Percentiles rank a stretch among this genome's conserved stretches.
phyloP scores from a whole-genome alignment of 64 coral and sea anemone species.

The Stichodactyla helianthus region DNA sequence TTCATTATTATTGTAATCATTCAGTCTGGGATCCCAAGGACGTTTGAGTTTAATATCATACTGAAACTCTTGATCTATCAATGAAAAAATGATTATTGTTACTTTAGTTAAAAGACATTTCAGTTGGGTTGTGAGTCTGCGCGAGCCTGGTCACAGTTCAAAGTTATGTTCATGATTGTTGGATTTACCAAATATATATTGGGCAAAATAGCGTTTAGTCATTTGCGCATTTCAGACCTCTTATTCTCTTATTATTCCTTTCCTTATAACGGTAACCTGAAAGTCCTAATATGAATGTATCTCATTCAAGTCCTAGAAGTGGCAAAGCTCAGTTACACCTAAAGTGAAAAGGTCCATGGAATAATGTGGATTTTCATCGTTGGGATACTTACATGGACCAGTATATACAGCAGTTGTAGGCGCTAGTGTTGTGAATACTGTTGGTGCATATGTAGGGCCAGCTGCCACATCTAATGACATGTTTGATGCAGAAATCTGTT shows the following conservation, averaged over 20 bases:
- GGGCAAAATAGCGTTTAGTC: too few relatives aligned
- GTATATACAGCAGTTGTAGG: background rate
- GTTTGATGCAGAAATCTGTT: background rate
- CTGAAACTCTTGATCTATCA: slow-evolving; percentile 50
- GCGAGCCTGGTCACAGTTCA: background rate
- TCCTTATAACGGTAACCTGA: too few relatives aligned
- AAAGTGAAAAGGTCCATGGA: too few relatives aligned
- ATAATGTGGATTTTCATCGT: background rate
- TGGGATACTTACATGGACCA: background rate
- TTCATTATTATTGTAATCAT: slow-evolving; percentile 26
- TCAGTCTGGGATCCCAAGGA: slow-evolving; percentile 43
- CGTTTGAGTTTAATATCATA: slow-evolving; percentile 47
- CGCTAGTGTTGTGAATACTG: background rate
- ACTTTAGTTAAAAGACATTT: background rate
- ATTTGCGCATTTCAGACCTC: too few relatives aligned
- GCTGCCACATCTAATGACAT: background rate
- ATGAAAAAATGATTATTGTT: background rate
- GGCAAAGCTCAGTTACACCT: too few relatives aligned
- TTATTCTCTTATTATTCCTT: too few relatives aligned
- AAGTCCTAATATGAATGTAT: too few relatives aligned
- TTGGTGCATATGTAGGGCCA: background rate
- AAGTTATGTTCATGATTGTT: background rate
- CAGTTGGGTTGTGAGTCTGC: background rate
- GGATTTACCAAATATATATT: too few relatives aligned
- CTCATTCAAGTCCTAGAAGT: too few relatives aligned